phyloP scores from a whole-genome alignment of 2,113 vertebrate species.

The Cyprinodon variegatus region DNA sequence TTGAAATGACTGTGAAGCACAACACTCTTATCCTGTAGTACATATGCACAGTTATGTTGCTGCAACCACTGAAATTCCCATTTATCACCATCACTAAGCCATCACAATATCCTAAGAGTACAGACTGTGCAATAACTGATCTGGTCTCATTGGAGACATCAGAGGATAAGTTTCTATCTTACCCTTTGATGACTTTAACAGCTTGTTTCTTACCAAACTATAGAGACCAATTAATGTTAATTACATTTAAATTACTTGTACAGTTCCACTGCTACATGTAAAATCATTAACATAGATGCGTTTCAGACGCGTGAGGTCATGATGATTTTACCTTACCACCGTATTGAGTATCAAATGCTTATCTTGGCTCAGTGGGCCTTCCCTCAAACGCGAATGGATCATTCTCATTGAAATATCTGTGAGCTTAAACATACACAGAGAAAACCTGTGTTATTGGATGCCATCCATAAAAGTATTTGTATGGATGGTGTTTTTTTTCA shows the following conservation, averaged over 20 bases:
- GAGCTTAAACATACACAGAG: no score
- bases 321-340: no score
- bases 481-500: no score
- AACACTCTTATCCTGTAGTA: constrained; percentile 20
- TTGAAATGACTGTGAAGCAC: neutral
- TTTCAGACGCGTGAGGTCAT: no score
- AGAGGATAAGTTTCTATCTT: constrained; percentile 22
- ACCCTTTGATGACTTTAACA: constrained; percentile 19
- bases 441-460: no score
- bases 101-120: constrained; percentile 51
- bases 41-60: constrained; percentile 43
- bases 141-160: constrained; percentile 9
- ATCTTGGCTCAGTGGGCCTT: no score
- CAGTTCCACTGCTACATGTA: neutral
- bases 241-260: neutral
- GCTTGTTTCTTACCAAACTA: constrained; percentile 3
- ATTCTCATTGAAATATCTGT: no score
- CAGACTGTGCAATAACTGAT: neutral
- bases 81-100: constrained; percentile 53
- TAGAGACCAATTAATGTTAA: neutral
- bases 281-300: neutral
- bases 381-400: no score
- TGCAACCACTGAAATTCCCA: constrained; percentile 40
- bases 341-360: no score
- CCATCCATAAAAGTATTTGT: no score